Percentiles rank a stretch among this genome's conserved stretches.
Conservation (phyloP, 2,113 vertebrate species). For the Chunga burmeisteri region DNA sequence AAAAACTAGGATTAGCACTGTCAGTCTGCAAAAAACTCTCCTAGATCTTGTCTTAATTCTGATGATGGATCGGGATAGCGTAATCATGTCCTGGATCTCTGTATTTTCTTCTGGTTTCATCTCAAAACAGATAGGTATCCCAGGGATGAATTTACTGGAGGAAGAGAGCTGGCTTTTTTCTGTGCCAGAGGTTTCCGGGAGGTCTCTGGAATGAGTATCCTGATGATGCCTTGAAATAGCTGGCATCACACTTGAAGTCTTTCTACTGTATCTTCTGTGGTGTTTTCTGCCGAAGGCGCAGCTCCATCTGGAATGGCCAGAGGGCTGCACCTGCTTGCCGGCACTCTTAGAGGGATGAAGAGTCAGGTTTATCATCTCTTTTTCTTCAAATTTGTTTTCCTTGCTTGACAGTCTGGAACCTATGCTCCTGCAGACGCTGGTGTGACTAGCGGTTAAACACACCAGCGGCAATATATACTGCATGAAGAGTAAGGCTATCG, state of each 20-base stretch:
- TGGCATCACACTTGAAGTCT: conserved; percentile 78
- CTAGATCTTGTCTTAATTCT: conserved; percentile 78
- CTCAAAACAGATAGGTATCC: conserved; percentile 82
- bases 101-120: conserved; percentile 78
- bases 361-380: conserved; percentile 80
- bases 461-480: conserved; percentile 81
- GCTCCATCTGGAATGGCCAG: conserved; percentile 63
- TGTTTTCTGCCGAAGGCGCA: conserved; percentile 71
- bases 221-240: conserved; percentile 61
- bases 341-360: conserved; percentile 70
- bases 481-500: conserved; percentile 76
- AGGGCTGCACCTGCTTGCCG: background rate
- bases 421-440: conserved; percentile 82
- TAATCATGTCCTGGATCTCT: conserved; percentile 61
- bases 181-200: conserved; percentile 60
- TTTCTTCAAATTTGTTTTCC: conserved; percentile 75
- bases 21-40: conserved; percentile 80
- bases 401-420: conserved; percentile 71
- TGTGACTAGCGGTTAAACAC: conserved; percentile 80
- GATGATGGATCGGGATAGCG: conserved; percentile 67
- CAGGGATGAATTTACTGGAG: conserved; percentile 73
- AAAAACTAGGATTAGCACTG: conserved; percentile 79
- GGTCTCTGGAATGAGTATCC: conserved; percentile 27
- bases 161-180: conserved; percentile 70
- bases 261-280: conserved; percentile 79